These are phyloP conservation scores for Pteronura brasiliensis DNA, from an alignment of 2,113 vertebrate genomes.

Conservation along the genomic window DNA sequence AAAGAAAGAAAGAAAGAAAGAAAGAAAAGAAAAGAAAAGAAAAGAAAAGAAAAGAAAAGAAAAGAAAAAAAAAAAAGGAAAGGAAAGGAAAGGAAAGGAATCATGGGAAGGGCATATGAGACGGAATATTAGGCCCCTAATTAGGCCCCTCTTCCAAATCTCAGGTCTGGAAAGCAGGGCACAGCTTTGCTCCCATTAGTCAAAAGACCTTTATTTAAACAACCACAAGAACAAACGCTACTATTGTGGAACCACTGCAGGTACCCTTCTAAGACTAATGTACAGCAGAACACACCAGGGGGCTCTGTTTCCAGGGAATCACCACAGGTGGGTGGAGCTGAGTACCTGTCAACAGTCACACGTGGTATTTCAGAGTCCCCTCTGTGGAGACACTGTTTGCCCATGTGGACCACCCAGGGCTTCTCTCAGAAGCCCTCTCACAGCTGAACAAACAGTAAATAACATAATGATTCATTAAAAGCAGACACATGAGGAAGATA, in stretches of 20 bases:
- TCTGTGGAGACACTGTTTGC: background rate
- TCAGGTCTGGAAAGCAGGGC: background rate
- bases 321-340: background rate
- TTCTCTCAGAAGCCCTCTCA: background rate
- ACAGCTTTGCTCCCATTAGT: background rate
- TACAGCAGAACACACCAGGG: background rate
- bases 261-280: background rate
- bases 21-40: too few relatives aligned
- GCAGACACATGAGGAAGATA: background rate
- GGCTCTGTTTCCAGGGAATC: background rate
- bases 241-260: background rate
- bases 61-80: too few relatives aligned
- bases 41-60: too few relatives aligned
- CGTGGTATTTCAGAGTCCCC: background rate
- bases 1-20: too few relatives aligned
- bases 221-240: background rate
- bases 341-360: background rate
- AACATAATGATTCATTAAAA: conserved; percentile 36
- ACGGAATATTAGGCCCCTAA: background rate
- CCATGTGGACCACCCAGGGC: background rate
- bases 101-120: background rate
- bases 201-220: background rate
- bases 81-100: background rate
- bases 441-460: background rate
- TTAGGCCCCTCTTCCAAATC: background rate